A percentile compares a stretch with the other conserved stretches of the same genome.
Evolutionary conservation across 2,113 vertebrate species (phyloP).

Genomic region (Uropsilus gracilis): DNA sequence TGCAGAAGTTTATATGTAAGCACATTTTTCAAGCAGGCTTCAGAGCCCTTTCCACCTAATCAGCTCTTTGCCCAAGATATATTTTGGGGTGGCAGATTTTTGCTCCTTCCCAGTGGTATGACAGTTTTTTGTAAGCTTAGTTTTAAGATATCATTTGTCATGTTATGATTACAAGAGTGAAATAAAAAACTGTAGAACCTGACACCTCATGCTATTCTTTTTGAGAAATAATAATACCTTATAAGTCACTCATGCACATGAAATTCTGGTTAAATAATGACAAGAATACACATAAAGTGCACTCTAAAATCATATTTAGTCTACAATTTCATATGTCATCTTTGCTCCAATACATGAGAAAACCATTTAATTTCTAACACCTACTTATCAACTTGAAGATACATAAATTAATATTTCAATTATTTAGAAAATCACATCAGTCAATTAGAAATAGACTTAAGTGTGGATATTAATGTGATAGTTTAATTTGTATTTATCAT

Average conservation of each 20-base stretch:
- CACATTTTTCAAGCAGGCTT: no score
- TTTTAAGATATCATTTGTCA: not conserved
- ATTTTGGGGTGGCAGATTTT: no score
- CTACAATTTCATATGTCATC: not conserved
- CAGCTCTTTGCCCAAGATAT: no score
- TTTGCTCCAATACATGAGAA: conserved; percentile 25
- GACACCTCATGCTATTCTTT: not conserved
- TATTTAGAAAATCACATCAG: conserved; percentile 22
- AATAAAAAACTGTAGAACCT: not conserved
- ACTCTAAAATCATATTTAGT: not conserved
- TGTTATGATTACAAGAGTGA: not conserved
- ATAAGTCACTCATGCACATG: not conserved
- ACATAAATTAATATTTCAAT: not conserved
- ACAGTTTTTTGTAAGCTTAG: not conserved
- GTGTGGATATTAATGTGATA: not conserved
- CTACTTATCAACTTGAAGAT: not conserved
- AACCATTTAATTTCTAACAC: not conserved
- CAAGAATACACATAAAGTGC: not conserved
- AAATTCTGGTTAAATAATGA: not conserved
- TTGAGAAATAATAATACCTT: not conserved
- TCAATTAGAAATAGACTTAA: no score
- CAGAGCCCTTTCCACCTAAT: no score
- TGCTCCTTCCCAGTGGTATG: not conserved
- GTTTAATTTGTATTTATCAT: not conserved
- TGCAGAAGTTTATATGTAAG: no score